phyloP scores from a whole-genome alignment of 2,888 invertebrate genomes.

The Epistrophe grossulariae region DNA sequence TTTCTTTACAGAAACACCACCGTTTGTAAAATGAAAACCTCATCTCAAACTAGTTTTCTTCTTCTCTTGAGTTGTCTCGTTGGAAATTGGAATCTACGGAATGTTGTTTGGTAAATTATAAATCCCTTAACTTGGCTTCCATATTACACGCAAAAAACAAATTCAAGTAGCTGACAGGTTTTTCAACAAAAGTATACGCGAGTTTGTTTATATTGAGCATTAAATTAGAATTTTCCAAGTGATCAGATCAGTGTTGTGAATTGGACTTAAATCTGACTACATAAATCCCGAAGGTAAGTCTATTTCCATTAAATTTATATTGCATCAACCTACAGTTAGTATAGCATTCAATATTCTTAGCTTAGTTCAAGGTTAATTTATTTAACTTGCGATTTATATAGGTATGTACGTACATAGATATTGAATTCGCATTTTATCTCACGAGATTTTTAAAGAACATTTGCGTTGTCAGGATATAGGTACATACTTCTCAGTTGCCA shows the following conservation, averaged over 20 bases:
- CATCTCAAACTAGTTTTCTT: conserved; percentile 39
- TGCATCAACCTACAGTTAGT: conserved; percentile 21
- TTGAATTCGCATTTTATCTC: conserved; percentile 16
- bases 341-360: neutral
- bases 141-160: conserved; percentile 10
- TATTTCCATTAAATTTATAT: neutral
- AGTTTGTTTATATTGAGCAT: neutral
- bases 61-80: conserved; percentile 25
- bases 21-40: conserved; percentile 25
- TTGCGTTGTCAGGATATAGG: conserved; percentile 42
- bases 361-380: conserved; percentile 57
- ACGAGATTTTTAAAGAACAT: neutral
- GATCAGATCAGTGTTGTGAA: neutral
- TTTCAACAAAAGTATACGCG: conserved; percentile 1
- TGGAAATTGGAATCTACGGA: conserved; percentile 37
- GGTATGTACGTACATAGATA: neutral
- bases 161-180: conserved; percentile 6
- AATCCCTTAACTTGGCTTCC: conserved; percentile 28
- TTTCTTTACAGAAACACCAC: conserved; percentile 56
- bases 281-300: conserved; percentile 6
- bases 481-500: conserved; percentile 22
- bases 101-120: conserved; percentile 65
- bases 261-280: neutral
- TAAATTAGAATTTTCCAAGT: neutral
- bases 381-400: conserved; percentile 40